Evolutionary conservation across 2,797 vertebrate species (phyloP).

Genomic region (Sebastes cheni): DNA sequence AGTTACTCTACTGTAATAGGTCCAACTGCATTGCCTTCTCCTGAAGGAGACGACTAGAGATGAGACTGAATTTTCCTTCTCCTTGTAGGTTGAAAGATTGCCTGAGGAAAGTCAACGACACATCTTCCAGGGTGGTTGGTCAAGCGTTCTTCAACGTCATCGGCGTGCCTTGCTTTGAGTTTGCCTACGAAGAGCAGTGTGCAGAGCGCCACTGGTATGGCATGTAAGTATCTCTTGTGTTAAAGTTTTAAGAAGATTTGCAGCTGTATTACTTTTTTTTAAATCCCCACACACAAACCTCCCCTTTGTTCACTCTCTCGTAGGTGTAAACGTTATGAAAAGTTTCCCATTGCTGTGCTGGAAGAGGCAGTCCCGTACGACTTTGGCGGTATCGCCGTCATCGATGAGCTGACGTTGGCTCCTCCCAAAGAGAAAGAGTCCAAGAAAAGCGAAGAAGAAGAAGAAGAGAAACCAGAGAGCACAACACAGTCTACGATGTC

Average conservation of each 20-base stretch:
- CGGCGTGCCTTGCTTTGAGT: conserved; percentile 89
- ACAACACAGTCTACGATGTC: conserved; percentile 50
- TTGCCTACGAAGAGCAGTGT: conserved; percentile 87
- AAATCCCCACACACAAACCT: background rate
- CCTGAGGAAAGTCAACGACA: conserved; percentile 87
- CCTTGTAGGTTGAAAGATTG: conserved; percentile 86
- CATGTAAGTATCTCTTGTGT: conserved; percentile 85
- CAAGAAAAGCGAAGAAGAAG: conserved; percentile 10
- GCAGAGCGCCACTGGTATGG: conserved; percentile 91
- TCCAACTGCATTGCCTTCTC: background rate
- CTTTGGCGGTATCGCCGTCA: conserved; percentile 85
- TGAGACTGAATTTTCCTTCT: background rate
- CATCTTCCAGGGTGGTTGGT: conserved; percentile 87
- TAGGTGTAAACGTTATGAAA: conserved; percentile 90
- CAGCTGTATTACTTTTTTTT: background rate
- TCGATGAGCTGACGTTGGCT: conserved; percentile 80
- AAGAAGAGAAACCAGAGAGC: conserved; percentile 56
- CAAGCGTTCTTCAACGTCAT: conserved; percentile 94
- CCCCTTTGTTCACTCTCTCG: background rate
- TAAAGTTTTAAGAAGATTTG: conserved; percentile 27
- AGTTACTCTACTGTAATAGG: background rate
- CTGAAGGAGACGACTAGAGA: background rate
- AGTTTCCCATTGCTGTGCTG: conserved; percentile 84
- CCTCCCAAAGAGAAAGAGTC: conserved; percentile 55
- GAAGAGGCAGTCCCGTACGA: conserved; percentile 87